Evolutionary conservation across 2,888 invertebrate genomes (phyloP), one percentile per base, ranked within the genome.

Genomic region (Didymodactylos carnosus): DNA sequence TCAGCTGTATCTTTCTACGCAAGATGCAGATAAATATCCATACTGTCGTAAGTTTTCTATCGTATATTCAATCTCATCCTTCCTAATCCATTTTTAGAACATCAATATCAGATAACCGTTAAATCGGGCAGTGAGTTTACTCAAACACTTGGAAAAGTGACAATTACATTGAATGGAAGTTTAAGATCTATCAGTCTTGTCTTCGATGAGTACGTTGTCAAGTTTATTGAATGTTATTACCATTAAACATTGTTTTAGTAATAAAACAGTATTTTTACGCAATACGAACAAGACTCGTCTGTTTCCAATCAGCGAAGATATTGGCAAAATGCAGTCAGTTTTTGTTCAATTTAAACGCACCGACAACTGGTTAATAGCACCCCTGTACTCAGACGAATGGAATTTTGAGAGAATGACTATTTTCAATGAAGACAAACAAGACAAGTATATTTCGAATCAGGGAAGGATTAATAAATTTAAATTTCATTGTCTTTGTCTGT

Each of bases 321-420:
- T 43, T 13, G 49, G 46, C 19, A 27, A 49, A 35, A 14, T 73
- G 8, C 27, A 51, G 40, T n/a, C 35, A 35, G 14, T 73, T 27
- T 70, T 35, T 39, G 27, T 73, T n/a, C 40, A 27, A 49, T 73
- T 70, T 10, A 71, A 70, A 39, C 70, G 71, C 49, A 73, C 70
- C 29, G n/a, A 8, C 14, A 73, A 71, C 27, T 70, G 70, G 51
- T 14, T 71, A 16, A 41, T 43, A 14, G n/a, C 46, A 19, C 53
- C 39, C 29, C 43, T 71, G 14, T 73, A 73, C 40, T 70, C 70
- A 35, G 27, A 39, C 8, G 25, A 70, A 73, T 73, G 73, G 73
- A 41, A 40, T 70, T 73, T 73, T n/a, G 41, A n/a, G 23, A 70
- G 53, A 23, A 40, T 70, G 3, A 49, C 39, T 23, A 71, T 73